phyloP scores from a whole-genome alignment of 1,140 invertebrate genomes.

The Ceratina japonica region DNA sequence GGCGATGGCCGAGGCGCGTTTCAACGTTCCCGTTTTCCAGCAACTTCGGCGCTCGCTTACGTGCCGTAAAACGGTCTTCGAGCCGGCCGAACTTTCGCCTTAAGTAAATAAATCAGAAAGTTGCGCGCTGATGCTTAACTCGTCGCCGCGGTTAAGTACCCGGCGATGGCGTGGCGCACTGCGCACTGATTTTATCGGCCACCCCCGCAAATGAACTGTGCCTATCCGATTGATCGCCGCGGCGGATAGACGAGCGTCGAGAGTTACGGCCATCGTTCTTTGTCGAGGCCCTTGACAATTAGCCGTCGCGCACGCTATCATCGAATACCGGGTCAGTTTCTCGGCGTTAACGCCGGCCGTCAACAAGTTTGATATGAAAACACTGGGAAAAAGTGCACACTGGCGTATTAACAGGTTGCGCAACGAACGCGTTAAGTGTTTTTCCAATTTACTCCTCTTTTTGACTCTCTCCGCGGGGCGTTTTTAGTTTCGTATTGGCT shows the following conservation, averaged over 20 bases:
- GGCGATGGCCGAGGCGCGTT: not conserved
- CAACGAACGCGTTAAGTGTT: no score
- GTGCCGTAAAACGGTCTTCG: conserved; percentile 17
- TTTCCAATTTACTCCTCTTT: no score
- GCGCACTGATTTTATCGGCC: conserved; percentile 43
- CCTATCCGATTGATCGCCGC: conserved; percentile 7
- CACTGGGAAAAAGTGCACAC: no score
- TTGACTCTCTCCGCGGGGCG: no score
- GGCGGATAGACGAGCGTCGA: conserved; percentile 2
- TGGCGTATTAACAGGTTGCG: no score
- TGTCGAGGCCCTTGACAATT: not conserved
- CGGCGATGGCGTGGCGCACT: not conserved
- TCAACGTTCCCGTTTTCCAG: not conserved
- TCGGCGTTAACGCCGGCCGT: no score
- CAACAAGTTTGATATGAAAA: not conserved
- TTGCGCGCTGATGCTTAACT: conserved; percentile 54
- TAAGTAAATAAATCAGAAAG: conserved; percentile 62
- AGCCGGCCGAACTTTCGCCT: conserved; percentile 25
- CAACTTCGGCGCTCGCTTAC: conserved; percentile 26
- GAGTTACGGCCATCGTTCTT: conserved; percentile 35
- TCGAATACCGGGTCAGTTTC: no score
- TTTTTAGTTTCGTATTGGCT: no score
- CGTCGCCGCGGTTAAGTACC: conserved; percentile 47
- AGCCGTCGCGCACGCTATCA: not conserved
- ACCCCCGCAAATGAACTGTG: conserved; percentile 43